Conservation (phyloP, 1,140 invertebrate genomes). For the Lucilia sericata region DNA sequence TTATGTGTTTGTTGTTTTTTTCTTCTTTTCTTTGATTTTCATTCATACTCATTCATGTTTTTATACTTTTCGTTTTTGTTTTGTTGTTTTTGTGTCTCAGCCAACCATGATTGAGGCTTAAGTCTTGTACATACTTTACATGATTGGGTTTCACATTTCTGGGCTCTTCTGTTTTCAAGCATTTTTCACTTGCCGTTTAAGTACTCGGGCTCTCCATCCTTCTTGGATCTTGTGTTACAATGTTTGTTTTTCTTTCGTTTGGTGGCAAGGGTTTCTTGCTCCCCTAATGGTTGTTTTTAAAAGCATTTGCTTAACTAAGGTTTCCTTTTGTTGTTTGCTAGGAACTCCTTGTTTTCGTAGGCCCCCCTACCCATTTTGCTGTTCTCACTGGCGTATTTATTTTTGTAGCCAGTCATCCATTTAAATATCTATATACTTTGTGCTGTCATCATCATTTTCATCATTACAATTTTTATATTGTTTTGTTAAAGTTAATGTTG, state of each 20-base stretch:
- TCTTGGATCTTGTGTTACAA: background rate
- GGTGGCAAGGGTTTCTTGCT: background rate
- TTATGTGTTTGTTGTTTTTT: slow-evolving; percentile 12
- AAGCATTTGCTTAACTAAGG: background rate
- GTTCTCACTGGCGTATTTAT: too few species aligned
- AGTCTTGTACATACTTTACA: background rate
- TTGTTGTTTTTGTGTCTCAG: background rate
- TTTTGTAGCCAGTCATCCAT: slow-evolving; percentile 14
- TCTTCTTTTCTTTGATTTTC: background rate
- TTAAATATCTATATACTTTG: slow-evolving; percentile 41
- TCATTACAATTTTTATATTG: slow-evolving; percentile 24
- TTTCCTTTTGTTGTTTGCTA: slow-evolving; percentile 14
- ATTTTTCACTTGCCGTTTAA: slow-evolving; percentile 38
- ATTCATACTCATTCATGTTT: slow-evolving; percentile 8
- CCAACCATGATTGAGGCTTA: slow-evolving; percentile 38
- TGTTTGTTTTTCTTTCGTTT: too few species aligned
- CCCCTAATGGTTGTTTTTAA: background rate
- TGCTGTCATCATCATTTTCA: slow-evolving; percentile 46
- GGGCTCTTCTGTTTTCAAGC: slow-evolving; percentile 34
- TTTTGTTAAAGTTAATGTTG: background rate
- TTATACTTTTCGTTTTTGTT: background rate
- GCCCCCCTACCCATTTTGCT: background rate
- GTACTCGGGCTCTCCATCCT: slow-evolving; percentile 28
- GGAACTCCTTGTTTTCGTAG: background rate
- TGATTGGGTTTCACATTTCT: slow-evolving; percentile 20